Evolutionary conservation across 2,797 vertebrate species (phyloP), one percentile per base, ranked within the genome.

Genomic region (Squalus acanthias): DNA sequence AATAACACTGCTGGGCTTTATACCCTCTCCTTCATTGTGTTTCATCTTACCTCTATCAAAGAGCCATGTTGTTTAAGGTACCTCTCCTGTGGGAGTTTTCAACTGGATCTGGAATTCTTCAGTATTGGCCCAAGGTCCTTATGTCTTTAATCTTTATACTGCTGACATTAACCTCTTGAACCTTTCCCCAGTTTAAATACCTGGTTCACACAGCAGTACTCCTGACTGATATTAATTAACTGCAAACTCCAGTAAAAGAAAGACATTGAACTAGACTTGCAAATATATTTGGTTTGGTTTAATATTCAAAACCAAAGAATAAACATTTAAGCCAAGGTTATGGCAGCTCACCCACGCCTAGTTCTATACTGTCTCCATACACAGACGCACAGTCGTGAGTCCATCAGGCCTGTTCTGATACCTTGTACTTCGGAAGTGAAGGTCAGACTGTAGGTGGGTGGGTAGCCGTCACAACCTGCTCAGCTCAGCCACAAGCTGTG

Each of bases 11-110:
- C 65, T 69, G 20, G n/a, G 91, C 91, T 93, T 39, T 93, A 63
- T 69, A 46, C 91, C 91, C 91, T 93, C 63, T 69, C 91, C 22
- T 93, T 93, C 91, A 33, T 39, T 93, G 33, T 93, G 63, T 67
- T 93, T 93, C 63, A 93, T 93, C 91, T 93, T 93, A 69, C 91
- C 91, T 93, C 63, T 93, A 24, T 93, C 65, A 93, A 93, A 93
- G 63, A 46, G 91, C 91, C 65, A 93, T 69, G 65, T 93, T 93
- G 91, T 93, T 93, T 69, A 93, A 93, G 91, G 91, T 93, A 69
- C 63, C n/a, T 93, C 65, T 93, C 91, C 91, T 93, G 63, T 67
- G 91, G 91, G 91, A 93, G 65, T 93, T 93, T 93, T 67, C 91
- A 93, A 69, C 60, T 9, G 39, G 65, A 46, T 93, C 91, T 69